phyloP scores from a whole-genome alignment of 1,140 invertebrate genomes.

The Pseudomyrmex pallidus region DNA sequence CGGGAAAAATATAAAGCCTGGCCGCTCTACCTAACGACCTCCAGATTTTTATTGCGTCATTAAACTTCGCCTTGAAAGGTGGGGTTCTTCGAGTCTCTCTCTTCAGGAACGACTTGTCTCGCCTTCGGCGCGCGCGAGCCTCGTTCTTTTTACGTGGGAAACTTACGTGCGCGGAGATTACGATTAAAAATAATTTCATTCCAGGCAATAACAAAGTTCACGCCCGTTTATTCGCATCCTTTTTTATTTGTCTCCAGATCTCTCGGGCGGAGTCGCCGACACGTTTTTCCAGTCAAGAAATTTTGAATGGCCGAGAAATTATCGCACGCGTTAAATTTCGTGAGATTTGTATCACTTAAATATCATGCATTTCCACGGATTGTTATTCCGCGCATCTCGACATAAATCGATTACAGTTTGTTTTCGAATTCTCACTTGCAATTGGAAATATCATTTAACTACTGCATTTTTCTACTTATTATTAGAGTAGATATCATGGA shows the following conservation, averaged over 20 bases:
- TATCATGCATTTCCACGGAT: not conserved
- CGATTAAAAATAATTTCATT: slow-evolving; percentile 70
- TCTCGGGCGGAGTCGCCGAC: slow-evolving; percentile 31
- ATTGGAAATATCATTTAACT: not conserved
- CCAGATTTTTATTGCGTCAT: slow-evolving; percentile 81
- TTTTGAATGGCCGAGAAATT: slow-evolving; percentile 45
- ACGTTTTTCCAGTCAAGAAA: slow-evolving; percentile 46
- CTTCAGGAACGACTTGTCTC: slow-evolving; percentile 42
- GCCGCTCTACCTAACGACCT: slow-evolving; percentile 76
- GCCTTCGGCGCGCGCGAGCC: slow-evolving; percentile 20
- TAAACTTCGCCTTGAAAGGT: slow-evolving; percentile 78
- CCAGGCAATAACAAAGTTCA: slow-evolving; percentile 42
- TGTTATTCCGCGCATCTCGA: not conserved
- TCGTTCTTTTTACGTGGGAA: slow-evolving; percentile 66
- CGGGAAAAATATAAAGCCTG: slow-evolving; percentile 75
- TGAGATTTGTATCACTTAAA: slow-evolving; percentile 36
- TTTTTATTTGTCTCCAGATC: slow-evolving; percentile 32
- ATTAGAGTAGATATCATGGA: no score
- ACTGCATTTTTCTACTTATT: not conserved
- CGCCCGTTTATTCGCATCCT: slow-evolving; percentile 11
- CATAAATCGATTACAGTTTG: not conserved
- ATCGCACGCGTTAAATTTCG: slow-evolving; percentile 32
- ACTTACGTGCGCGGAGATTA: slow-evolving; percentile 62
- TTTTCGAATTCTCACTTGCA: not conserved
- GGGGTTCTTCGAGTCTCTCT: slow-evolving; percentile 59